These are phyloP conservation scores for Epirrhoe tristata DNA, from an alignment of 2,888 invertebrate species.

Conservation along the genomic window DNA sequence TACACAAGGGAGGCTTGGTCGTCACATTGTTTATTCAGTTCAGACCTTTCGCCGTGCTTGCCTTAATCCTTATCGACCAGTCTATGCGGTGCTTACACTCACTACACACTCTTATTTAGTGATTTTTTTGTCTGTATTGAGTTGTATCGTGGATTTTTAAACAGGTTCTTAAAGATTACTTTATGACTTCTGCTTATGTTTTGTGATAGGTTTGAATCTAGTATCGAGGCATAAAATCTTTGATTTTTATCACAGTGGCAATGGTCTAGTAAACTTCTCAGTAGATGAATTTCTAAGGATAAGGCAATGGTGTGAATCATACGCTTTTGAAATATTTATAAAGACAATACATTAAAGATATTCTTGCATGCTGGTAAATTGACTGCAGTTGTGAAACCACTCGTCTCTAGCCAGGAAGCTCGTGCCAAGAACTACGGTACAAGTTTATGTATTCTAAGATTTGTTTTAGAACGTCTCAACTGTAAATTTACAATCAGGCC, in stretches of 20 bases:
- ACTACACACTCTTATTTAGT: constrained; percentile 14
- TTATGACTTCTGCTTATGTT: background rate
- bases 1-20: constrained; percentile 47
- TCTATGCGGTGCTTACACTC: constrained; percentile 47
- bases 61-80: constrained; percentile 73
- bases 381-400: background rate
- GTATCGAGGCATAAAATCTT: background rate
- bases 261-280: too few relatives aligned
- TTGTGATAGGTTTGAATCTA: background rate
- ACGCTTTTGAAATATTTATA: too few relatives aligned
- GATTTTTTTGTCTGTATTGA: constrained; percentile 31
- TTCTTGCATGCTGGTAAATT: background rate
- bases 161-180: constrained; percentile 1
- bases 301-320: too few relatives aligned
- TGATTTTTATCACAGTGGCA: background rate
- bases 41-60: constrained; percentile 59
- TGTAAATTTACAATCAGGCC: constrained; percentile 17
- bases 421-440: background rate
- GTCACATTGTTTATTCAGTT: constrained; percentile 76
- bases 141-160: constrained; percentile 34
- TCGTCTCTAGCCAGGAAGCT: background rate
- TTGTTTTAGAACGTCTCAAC: background rate
- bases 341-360: too few relatives aligned
- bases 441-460: background rate
- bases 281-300: too few relatives aligned